These are phyloP conservation scores for Nycticryphes semicollaris DNA, from an alignment of 2,113 vertebrate species.

Conservation along the genomic window DNA sequence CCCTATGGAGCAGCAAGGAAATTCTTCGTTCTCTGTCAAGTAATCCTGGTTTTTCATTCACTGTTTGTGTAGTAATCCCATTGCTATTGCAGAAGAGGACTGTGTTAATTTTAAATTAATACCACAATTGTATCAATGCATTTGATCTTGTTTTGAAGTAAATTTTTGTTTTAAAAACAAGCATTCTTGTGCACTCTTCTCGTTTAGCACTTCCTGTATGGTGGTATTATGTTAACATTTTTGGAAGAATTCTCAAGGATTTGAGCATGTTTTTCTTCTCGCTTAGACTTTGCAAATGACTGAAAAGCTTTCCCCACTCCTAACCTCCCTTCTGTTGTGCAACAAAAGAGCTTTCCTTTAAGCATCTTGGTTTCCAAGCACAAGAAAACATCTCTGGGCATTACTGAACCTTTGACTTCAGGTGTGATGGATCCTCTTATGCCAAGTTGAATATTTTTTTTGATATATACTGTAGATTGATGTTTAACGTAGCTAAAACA, in stretches of 20 bases:
- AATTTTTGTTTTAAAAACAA: conserved; percentile 15
- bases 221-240: conserved; percentile 2
- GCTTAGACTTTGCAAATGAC: conserved; percentile 65
- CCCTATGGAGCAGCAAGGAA: background rate
- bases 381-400: conserved; percentile 49
- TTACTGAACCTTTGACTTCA: conserved; percentile 52
- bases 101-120: background rate
- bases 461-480: conserved; percentile 6
- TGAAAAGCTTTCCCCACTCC: conserved; percentile 68
- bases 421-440: conserved; percentile 65
- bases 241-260: conserved; percentile 34
- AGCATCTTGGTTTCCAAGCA: conserved; percentile 57
- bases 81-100: background rate
- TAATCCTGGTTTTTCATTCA: background rate
- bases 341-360: conserved; percentile 64
- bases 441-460: background rate
- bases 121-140: background rate
- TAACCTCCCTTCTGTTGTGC: conserved; percentile 65
- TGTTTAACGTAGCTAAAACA: background rate
- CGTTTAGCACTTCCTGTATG: background rate
- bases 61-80: background rate
- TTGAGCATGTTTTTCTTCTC: conserved; percentile 68
- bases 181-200: background rate
- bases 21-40: background rate
- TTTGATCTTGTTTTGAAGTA: background rate